Conservation (phyloP, 2,113 vertebrate species). For the Anolis carolinensis region DNA sequence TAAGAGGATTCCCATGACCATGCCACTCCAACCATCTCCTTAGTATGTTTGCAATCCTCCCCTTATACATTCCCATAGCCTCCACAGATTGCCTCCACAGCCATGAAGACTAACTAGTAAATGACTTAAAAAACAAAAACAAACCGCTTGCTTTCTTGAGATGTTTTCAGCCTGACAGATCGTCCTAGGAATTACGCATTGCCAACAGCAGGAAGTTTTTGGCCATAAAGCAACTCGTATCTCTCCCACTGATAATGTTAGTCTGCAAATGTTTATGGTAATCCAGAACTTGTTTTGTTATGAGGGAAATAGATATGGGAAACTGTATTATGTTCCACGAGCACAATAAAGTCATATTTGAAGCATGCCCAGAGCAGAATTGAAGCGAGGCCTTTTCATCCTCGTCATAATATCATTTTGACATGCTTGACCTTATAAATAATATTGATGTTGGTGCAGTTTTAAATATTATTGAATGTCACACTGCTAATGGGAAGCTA, state of each 20-base stretch:
- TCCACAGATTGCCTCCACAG: too few relatives aligned
- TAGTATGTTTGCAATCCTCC: too few relatives aligned
- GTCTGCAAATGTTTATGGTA: slow-evolving; percentile 45
- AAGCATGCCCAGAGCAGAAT: slow-evolving; percentile 31
- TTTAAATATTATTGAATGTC: slow-evolving; percentile 71
- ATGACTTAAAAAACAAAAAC: not conserved
- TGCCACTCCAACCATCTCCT: too few relatives aligned
- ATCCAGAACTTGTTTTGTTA: slow-evolving; percentile 32
- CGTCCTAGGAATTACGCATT: not conserved
- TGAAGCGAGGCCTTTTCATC: slow-evolving; percentile 54
- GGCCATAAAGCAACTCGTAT: not conserved
- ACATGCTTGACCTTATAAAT: slow-evolving; percentile 71
- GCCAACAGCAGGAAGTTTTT: slow-evolving; percentile 1
- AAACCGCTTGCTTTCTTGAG: not conserved
- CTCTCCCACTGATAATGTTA: slow-evolving; percentile 21
- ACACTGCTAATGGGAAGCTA: slow-evolving; percentile 58
- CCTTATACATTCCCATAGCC: too few relatives aligned
- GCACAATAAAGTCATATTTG: slow-evolving; percentile 29
- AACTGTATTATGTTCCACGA: slow-evolving; percentile 46
- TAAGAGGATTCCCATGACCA: too few relatives aligned
- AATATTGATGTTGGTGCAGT: slow-evolving; percentile 63
- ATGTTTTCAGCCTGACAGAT: not conserved
- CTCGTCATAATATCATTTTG: slow-evolving; percentile 63
- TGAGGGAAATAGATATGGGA: slow-evolving; percentile 8
- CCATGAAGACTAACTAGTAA: not conserved